Percentiles rank a stretch among this genome's conserved stretches.
Conservation (phyloP, 2,797 vertebrate genomes). For the Pogoniulus pusillus region DNA sequence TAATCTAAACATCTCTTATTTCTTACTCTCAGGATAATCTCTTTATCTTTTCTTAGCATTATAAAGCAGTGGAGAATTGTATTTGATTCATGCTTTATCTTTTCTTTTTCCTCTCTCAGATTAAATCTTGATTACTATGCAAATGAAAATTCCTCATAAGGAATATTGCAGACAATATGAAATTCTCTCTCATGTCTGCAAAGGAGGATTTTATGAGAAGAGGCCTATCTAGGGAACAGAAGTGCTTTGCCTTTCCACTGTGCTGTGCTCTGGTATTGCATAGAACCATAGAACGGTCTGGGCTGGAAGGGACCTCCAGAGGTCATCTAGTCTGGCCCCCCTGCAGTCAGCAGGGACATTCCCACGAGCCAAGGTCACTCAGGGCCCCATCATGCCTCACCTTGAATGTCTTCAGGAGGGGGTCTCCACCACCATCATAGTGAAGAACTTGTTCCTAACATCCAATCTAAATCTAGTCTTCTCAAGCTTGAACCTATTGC, state of each 20-base stretch:
- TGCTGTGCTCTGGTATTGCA: background rate
- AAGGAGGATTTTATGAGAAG: background rate
- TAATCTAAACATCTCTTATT: background rate
- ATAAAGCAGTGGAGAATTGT: background rate
- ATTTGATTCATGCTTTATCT: background rate
- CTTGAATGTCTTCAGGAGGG: too few species aligned
- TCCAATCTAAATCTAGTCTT: too few species aligned
- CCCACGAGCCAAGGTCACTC: too few species aligned
- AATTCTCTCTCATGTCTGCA: background rate
- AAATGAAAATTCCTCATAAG: background rate
- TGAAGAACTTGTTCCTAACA: too few species aligned
- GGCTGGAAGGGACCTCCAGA: too few species aligned
- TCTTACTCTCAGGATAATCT: background rate
- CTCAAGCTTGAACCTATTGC: too few species aligned
- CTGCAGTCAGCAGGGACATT: too few species aligned
- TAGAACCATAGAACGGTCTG: too few species aligned
- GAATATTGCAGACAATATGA: background rate
- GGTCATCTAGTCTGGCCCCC: too few species aligned
- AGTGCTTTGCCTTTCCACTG: background rate
- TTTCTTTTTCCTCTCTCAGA: background rate
- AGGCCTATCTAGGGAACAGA: background rate
- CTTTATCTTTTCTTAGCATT: background rate
- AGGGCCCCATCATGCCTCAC: too few species aligned
- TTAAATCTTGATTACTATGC: background rate
- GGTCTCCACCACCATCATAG: too few species aligned